A percentile compares a stretch with the other conserved stretches of the same genome.
Evolutionary conservation across 92 coral and sea anemone species (phyloP).

Genomic region (Montipora capitata): DNA sequence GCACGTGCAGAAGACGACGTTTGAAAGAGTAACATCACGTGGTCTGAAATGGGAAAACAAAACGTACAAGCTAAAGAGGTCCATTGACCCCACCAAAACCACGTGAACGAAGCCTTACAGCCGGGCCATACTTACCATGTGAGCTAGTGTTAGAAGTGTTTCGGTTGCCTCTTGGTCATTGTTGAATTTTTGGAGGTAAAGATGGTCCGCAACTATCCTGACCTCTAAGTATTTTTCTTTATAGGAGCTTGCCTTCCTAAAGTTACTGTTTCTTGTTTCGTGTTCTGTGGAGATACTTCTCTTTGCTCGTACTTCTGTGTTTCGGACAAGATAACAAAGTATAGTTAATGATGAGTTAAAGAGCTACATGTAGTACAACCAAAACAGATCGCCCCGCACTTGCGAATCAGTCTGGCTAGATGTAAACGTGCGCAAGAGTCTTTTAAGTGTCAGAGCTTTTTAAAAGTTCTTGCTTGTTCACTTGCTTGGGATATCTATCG

Average conservation of each 20-base stretch:
- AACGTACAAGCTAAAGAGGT: too few species aligned
- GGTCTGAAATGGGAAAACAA: too few species aligned
- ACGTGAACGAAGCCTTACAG: too few species aligned
- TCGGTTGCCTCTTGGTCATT: slow-evolving; percentile 29
- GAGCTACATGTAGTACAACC: too few species aligned
- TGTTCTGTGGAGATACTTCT: neutral
- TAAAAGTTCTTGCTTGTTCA: too few species aligned
- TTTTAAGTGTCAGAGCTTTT: too few species aligned
- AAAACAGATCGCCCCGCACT: too few species aligned
- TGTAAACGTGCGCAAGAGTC: neutral
- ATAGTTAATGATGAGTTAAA: neutral
- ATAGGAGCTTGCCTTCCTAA: slow-evolving; percentile 7
- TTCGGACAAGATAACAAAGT: neutral
- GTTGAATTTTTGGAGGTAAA: slow-evolving; percentile 5
- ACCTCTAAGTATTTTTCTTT: slow-evolving; percentile 69
- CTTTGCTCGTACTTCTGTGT: slow-evolving; percentile 9
- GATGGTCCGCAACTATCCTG: slow-evolving; percentile 69
- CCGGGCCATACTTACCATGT: slow-evolving; percentile 55
- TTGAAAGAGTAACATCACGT: too few species aligned
- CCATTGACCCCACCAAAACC: too few species aligned
- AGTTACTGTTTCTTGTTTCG: neutral
- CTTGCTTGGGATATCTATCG: too few species aligned
- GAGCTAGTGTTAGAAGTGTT: slow-evolving; percentile 65
- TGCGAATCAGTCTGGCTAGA: neutral
- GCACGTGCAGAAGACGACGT: too few species aligned